Conservation (phyloP, 2,888 invertebrate genomes). For the Mythimna lalbum region DNA sequence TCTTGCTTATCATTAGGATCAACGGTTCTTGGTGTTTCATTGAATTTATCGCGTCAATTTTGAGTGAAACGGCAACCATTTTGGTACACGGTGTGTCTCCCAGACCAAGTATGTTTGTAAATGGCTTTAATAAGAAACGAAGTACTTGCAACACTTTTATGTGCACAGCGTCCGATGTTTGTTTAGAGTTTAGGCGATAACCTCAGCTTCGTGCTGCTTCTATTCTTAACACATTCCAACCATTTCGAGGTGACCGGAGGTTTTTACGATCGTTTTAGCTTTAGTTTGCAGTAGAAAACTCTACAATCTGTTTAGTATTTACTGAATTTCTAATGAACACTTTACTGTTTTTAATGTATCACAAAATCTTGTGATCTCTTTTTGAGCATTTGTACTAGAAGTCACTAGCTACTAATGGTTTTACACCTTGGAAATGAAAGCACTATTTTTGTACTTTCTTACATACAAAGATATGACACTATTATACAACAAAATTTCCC, state of each 20-base stretch:
- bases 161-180: constrained; percentile 53
- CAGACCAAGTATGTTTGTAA: constrained; percentile 34
- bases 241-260: constrained; percentile 25
- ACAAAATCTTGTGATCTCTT: not conserved
- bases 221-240: constrained; percentile 28
- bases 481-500: no score
- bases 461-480: no score
- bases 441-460: no score
- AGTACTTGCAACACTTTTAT: constrained; percentile 48
- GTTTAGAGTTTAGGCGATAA: constrained; percentile 55
- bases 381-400: not conserved
- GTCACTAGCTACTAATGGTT: not conserved
- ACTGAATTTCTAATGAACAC: not conserved
- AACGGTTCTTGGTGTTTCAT: not conserved
- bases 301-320: not conserved
- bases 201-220: constrained; percentile 26
- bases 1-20: not conserved
- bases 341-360: not conserved
- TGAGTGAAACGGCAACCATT: constrained; percentile 5
- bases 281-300: not conserved
- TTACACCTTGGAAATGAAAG: not conserved
- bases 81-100: constrained; percentile 14
- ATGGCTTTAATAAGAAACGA: constrained; percentile 41
- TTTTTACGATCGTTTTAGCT: constrained; percentile 8
- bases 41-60: constrained; percentile 2